Base-by-base conservation (phyloP, 1,140 invertebrate species). In the Maniola jurtina region DNA sequence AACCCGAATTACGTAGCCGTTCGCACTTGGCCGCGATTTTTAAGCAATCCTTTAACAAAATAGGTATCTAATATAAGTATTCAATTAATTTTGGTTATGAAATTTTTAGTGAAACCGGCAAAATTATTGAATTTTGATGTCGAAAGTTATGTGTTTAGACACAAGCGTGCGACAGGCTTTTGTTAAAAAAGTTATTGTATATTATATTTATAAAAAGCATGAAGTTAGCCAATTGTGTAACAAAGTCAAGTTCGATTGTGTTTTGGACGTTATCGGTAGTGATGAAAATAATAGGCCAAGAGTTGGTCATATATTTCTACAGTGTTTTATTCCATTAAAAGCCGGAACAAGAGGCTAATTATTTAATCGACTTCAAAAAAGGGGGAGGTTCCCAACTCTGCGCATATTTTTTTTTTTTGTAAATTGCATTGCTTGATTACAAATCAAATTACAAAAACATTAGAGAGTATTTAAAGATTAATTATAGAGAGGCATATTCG, bases 81-180 rank as follows among this genome's bases (percentile, higher is more conserved):
- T 79, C 76, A 74, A 89, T 86, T 86, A 87, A 83, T 77, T 80
- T 66, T 38, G 79, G 79, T 89, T 86, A 81, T 81, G 85, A 87
- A 89, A 88, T 86, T 88, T 79, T 14, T 5, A 59, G 77, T 76
- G 84, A 88, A 89, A 88, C 68, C 81, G 75, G 63, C 72, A 73
- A 87, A 89, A 83, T 89, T 84, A 88, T 77, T 80, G 78, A 86
- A 84, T 79, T 80, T 50, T 61, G 63, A 34, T 88, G 79, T 83
- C 71, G 78, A 72, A 73, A 73, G 72, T 76, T 76, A 72, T 75
- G 69, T 77, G 71, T 81, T 80, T 61, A 33, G 58, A 33, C 35
- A 59, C 45, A 50, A 57, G 61, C 59, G 59, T 25, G 16, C 48
- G 48, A 8, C 15, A 38, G 54, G 48, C 76, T 70, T 71, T 80